These are phyloP conservation scores for Drosophila grimshawi DNA, from an alignment of 1,140 invertebrate genomes.

Conservation along the genomic window DNA sequence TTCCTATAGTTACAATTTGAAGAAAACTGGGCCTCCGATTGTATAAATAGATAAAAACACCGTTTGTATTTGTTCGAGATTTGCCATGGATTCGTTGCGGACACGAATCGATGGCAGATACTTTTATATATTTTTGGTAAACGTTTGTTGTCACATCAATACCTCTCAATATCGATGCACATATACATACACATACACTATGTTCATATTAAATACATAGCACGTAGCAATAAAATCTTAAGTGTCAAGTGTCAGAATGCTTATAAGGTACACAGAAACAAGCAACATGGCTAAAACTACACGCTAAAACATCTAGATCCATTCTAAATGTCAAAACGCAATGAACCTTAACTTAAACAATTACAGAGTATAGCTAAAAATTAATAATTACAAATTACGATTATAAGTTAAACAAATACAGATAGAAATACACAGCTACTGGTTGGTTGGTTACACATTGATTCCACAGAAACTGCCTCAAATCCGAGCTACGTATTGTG, in stretches of 20 bases:
- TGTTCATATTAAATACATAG: not conserved
- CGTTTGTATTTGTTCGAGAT: not conserved
- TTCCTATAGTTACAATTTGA: not conserved
- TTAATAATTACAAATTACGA: constrained; percentile 12
- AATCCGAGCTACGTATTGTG: constrained; percentile 30
- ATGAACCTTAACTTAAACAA: constrained; percentile 23
- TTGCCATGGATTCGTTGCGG: not conserved
- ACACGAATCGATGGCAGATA: constrained; percentile 19
- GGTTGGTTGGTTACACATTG: constrained; percentile 31
- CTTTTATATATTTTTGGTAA: constrained; percentile 48
- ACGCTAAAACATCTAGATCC: constrained; percentile 14
- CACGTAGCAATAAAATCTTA: constrained; percentile 32
- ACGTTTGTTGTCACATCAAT: constrained; percentile 19
- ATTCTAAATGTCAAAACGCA: constrained; percentile 6
- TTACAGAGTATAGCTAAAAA: constrained; percentile 9
- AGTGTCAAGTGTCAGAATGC: constrained; percentile 32
- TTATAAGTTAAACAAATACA: constrained; percentile 32
- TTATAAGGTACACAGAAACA: constrained; percentile 38
- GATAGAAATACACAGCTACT: constrained; percentile 38
- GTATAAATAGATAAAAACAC: not conserved
- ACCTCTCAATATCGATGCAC: too few species aligned
- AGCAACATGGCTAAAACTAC: constrained; percentile 39
- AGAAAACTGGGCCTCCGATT: not conserved
- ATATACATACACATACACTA: constrained; percentile 9
- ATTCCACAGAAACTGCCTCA: constrained; percentile 7